Percentiles rank a stretch among this genome's conserved stretches.
Evolutionary conservation across 2,888 invertebrate species (phyloP).

Genomic region (Cataglyphis livida): DNA sequence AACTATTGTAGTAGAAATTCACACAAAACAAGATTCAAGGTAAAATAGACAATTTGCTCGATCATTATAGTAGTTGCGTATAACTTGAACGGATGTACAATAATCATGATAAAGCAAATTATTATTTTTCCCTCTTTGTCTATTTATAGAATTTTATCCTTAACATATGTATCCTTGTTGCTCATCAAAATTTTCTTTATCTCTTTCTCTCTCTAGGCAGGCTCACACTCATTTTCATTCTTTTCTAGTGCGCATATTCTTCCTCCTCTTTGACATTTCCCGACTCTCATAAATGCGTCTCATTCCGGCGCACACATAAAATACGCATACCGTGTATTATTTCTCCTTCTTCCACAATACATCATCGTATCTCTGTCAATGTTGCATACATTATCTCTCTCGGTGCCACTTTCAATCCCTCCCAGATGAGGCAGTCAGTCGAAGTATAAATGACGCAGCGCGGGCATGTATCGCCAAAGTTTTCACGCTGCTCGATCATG

Average conservation of each 20-base stretch:
- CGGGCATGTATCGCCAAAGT: slow-evolving; percentile 1
- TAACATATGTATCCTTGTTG: neutral
- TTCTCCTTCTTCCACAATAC: neutral
- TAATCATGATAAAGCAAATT: slow-evolving; percentile 23
- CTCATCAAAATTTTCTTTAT: neutral
- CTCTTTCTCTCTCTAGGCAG: neutral
- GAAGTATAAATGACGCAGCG: slow-evolving; percentile 62
- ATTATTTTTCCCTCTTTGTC: neutral
- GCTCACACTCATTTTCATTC: neutral
- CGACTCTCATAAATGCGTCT: neutral
- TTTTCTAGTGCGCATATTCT: neutral
- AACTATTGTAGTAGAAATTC: slow-evolving; percentile 8
- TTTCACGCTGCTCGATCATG: slow-evolving; percentile 58
- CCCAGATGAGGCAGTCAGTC: neutral
- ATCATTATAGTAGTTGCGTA: slow-evolving; percentile 14
- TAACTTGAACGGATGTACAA: slow-evolving; percentile 16
- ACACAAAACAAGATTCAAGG: slow-evolving; percentile 19
- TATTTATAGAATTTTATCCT: neutral
- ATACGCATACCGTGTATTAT: neutral
- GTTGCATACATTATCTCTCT: neutral
- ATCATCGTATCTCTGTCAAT: slow-evolving; percentile 11
- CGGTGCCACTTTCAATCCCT: slow-evolving; percentile 31
- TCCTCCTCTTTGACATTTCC: neutral
- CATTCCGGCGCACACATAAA: neutral
- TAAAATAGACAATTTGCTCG: slow-evolving; percentile 2